Evolutionary conservation across 2,797 vertebrate genomes (phyloP).

Genomic region (Fringilla coelebs): DNA sequence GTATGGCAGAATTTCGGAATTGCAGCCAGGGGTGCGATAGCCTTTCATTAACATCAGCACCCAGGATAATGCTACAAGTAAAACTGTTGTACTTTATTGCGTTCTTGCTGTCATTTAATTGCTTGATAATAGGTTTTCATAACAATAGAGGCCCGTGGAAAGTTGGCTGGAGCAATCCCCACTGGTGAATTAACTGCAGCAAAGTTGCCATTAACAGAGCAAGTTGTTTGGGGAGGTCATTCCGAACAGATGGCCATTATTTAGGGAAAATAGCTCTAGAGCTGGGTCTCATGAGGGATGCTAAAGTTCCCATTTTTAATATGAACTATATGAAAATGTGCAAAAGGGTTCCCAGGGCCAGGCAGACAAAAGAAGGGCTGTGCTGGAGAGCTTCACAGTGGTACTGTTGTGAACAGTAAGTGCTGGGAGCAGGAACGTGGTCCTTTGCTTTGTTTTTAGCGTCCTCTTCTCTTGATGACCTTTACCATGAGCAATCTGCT

Average conservation of each 20-base stretch:
- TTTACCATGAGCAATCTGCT: background rate
- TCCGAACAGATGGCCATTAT: slow-evolving; percentile 66
- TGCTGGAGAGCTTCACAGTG: background rate
- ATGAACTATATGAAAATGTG: slow-evolving; percentile 18
- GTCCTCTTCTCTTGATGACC: background rate
- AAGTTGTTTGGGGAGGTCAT: slow-evolving; percentile 53
- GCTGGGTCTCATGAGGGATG: background rate
- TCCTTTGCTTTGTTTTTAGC: background rate
- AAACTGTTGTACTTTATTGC: slow-evolving; percentile 62
- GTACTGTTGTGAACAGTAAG: background rate
- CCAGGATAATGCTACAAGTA: slow-evolving; percentile 61
- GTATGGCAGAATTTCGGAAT: slow-evolving; percentile 22
- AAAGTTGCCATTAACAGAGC: slow-evolving; percentile 32
- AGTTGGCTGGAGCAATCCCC: slow-evolving; percentile 58
- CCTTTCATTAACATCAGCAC: slow-evolving; percentile 68
- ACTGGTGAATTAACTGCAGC: slow-evolving; percentile 4
- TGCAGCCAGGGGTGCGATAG: slow-evolving; percentile 53
- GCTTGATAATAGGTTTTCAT: slow-evolving; percentile 62
- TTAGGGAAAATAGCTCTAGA: slow-evolving; percentile 46
- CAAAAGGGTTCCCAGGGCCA: background rate
- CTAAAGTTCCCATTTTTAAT: slow-evolving; percentile 36
- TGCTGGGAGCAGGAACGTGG: background rate
- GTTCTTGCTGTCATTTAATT: slow-evolving; percentile 66
- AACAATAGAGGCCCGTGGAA: slow-evolving; percentile 48
- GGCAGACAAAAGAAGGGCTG: background rate